Evolutionary conservation across 2,113 vertebrate genomes (phyloP), one percentile per base, ranked within the genome.

Genomic region (Neotoma lepida): DNA sequence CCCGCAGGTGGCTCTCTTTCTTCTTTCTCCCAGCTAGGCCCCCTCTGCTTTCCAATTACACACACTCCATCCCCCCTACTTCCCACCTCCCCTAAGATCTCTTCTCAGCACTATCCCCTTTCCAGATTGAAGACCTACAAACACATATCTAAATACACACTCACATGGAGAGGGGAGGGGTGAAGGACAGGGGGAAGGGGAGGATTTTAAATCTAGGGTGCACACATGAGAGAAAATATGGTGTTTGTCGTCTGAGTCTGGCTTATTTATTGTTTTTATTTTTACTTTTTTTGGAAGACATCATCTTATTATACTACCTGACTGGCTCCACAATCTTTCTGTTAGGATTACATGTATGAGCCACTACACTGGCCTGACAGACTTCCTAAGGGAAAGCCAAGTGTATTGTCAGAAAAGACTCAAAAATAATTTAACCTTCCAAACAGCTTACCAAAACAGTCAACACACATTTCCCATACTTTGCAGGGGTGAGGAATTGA

Each of bases 381-480:
- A 77, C 64, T 81, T 92, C 78, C 73, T 64, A 22, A 0, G 33
- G 66, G 26, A 91, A 97, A 94, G 64, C 30, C 68, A 81, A 94
- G 18, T 33, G 54, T 87, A 20, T 22, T 15, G 0, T 87, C 54
- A 66, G 20, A 78, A 86, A 92, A 86, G 24, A 88, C 15, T n/a
- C 70, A 89, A 94, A 51, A 68, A 90, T 92, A 81, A 82, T 82
- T 86, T 92, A 63, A 84, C 88, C 41, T 76, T 90, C 90, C 74
- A 94, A 94, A 74, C 63, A 76, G 82, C 24, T 97, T 90, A 64
- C 44, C 86, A 93, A 77, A 66, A 92, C 63, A 86, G 78, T 70
- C 76, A 93, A 92, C 33, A 94, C 13, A 80, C 22, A 85, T 90
- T 88, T 81, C 51, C 70, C 35, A 49, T 81, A 74, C 92, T 95